Base-by-base conservation (phyloP, 1,140 invertebrate genomes). In the Neodiprion fabricii region DNA sequence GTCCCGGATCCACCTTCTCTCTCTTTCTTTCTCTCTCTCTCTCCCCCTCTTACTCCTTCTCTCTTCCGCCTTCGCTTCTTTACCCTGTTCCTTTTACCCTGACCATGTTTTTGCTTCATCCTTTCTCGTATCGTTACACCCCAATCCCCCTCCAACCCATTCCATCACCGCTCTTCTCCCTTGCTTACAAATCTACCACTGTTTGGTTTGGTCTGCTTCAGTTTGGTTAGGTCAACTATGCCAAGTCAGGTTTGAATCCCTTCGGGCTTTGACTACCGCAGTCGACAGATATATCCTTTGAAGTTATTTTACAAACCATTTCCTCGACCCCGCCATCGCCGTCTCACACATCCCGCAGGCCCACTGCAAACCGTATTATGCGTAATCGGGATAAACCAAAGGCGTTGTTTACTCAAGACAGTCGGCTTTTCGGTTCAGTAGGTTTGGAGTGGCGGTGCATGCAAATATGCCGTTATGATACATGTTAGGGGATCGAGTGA, bases 21-120 rank as follows among this genome's bases (percentile, higher is more conserved):
- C 1, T 40, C 28, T 40, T 5, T 40, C 28, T 40, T 7, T 17
- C 23, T 72, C 68, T 72, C 40, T 65, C 50, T 28, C 17, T 7
- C 17, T 65, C 61, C n/a, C 48, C 21, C 50, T 69, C 48, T 21
- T 28, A 48, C 68, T 73, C 53, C 72, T 66, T 67, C 71, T 77
- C 73, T 65, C 72, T 76, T 67, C 48, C 21, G 71, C 75, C 70
- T 53, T 76, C 75, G 21, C 72, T 72, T 75, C 67, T 50, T 23
- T 68, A 17, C 47, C 9, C 65, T 48, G 12, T 23, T 40, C 68
- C 68, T 77, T 73, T 73, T 75, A 66, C 50, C 75, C 74, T 76
- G 68, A 77, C 40, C 50, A 71, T 72, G 40, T 61, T 76, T 73
- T 76, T 68, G 72, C 75, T 66, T 71, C 73, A 70, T 74, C 66